Conservation (phyloP, 2,797 vertebrate genomes). For the Spinus olivaceus region DNA sequence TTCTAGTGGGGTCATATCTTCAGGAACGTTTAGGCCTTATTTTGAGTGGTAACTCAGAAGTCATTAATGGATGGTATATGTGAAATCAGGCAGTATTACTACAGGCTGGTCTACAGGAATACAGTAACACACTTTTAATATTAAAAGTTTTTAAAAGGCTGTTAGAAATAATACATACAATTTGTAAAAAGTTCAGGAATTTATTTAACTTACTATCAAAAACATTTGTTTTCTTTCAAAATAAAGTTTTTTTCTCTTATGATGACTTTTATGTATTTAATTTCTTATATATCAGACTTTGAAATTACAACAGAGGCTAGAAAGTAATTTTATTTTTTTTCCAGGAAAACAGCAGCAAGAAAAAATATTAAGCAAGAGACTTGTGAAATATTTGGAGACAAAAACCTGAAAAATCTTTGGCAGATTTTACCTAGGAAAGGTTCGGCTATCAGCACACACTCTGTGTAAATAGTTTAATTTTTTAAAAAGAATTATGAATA, state of each 20-base stretch:
- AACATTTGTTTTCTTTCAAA: background rate
- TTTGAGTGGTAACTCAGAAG: background rate
- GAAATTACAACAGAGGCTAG: background rate
- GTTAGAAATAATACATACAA: background rate
- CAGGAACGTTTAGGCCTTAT: background rate
- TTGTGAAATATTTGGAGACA: background rate
- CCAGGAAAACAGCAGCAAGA: background rate
- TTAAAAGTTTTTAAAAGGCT: background rate
- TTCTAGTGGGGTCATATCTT: background rate
- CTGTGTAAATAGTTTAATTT: background rate
- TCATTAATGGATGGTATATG: background rate
- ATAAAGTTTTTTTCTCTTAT: background rate
- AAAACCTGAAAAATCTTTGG: background rate
- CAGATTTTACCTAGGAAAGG: background rate
- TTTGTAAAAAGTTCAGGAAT: background rate
- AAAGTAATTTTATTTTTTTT: background rate
- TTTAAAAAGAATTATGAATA: background rate
- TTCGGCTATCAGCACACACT: background rate
- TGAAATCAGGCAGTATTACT: background rate
- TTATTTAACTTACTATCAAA: background rate
- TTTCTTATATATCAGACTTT: background rate
- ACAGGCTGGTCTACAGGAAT: background rate
- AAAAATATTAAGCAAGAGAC: background rate
- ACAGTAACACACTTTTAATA: background rate
- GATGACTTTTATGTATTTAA: background rate